These are phyloP conservation scores for Cyanoliseus patagonus DNA, from an alignment of 2,113 vertebrate species.

Conservation along the genomic window DNA sequence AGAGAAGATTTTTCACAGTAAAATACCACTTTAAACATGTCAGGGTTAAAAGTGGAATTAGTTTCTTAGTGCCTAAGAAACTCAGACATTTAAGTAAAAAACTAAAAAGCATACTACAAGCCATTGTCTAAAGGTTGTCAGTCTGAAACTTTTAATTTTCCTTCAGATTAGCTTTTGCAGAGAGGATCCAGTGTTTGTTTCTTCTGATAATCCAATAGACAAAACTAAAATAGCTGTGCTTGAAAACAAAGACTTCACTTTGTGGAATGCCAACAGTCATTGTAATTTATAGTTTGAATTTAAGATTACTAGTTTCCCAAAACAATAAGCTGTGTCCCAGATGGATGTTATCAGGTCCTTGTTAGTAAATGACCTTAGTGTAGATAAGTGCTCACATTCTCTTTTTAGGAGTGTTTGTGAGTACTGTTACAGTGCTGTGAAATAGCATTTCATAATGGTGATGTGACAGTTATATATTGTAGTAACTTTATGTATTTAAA, in stretches of 20 bases:
- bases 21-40: background rate
- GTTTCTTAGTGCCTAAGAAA: background rate
- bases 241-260: slow-evolving; percentile 23
- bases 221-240: slow-evolving; percentile 11
- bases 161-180: background rate
- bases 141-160: background rate
- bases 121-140: background rate
- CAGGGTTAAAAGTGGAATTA: background rate
- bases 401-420: background rate
- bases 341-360: background rate
- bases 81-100: background rate
- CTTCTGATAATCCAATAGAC: slow-evolving; percentile 11
- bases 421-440: background rate
- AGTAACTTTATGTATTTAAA: background rate
- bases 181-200: background rate
- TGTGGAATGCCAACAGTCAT: slow-evolving; percentile 27
- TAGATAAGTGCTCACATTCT: background rate
- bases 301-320: slow-evolving; percentile 41
- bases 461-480: background rate
- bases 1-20: background rate
- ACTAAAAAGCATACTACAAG: background rate
- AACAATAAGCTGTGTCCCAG: slow-evolving; percentile 2
- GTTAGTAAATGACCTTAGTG: background rate
- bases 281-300: slow-evolving; percentile 43
- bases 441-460: background rate